These are phyloP conservation scores for Solen grandis DNA, from an alignment of 1,140 invertebrate genomes.

Conservation along the genomic window DNA sequence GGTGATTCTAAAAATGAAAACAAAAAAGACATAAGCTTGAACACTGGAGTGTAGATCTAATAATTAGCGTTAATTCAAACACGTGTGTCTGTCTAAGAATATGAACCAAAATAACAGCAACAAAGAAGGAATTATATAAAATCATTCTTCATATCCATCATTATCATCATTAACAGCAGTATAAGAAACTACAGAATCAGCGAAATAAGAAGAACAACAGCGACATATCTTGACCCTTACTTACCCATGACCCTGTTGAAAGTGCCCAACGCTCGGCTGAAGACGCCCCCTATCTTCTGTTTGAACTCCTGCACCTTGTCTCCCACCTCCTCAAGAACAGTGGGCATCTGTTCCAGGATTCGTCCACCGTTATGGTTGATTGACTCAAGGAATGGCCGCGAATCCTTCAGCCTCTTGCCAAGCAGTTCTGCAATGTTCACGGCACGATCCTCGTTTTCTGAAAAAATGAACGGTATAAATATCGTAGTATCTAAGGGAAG, in stretches of 20 bases:
- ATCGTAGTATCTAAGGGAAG: no score
- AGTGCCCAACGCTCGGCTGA: constrained; percentile 29
- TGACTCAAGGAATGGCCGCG: constrained; percentile 25
- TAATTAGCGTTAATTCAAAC: no score
- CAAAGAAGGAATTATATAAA: no score
- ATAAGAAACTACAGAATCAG: background rate
- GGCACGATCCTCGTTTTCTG: constrained; percentile 32
- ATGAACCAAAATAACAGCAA: no score
- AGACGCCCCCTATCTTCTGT: constrained; percentile 27
- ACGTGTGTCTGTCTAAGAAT: no score
- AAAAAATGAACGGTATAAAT: no score
- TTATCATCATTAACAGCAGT: background rate
- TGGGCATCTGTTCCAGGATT: constrained; percentile 44
- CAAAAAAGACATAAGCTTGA: no score
- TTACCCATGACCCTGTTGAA: constrained; percentile 48
- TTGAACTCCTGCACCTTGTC: constrained; percentile 43
- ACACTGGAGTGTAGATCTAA: no score
- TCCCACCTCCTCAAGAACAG: constrained; percentile 32
- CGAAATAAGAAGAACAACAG: no score
- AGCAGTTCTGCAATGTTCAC: constrained; percentile 36
- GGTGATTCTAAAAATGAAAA: no score
- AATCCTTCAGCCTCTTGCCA: background rate
- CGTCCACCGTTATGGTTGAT: constrained; percentile 21
- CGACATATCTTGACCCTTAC: no score
- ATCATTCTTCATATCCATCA: background rate